Conservation (phyloP, 2,797 vertebrate species). For the Ctenopoma multispine region DNA sequence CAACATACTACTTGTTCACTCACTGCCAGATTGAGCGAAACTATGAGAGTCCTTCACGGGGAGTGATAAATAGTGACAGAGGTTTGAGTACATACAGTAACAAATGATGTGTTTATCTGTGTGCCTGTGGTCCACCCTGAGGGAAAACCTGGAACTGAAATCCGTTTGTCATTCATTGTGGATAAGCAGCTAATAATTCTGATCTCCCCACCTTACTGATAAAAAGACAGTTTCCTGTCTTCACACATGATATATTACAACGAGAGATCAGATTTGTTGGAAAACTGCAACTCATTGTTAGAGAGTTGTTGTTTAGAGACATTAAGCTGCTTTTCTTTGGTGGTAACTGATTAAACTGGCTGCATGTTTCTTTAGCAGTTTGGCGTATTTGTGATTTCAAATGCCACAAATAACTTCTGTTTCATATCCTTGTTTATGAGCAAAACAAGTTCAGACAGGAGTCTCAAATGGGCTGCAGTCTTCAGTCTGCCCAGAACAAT, state of each 20-base stretch:
- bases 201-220: constrained; percentile 9
- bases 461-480: constrained; percentile 34
- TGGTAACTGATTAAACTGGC: not conserved
- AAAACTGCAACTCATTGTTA: constrained; percentile 6
- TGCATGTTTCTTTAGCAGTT: not conserved
- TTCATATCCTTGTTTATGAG: constrained; percentile 24
- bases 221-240: constrained; percentile 19
- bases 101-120: constrained; percentile 39
- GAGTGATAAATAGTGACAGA: constrained; percentile 54
- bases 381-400: constrained; percentile 14
- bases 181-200: constrained; percentile 49
- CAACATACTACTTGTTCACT: constrained; percentile 34
- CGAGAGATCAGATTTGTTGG: constrained; percentile 22
- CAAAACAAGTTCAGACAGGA: constrained; percentile 58
- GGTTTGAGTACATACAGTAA: constrained; percentile 60
- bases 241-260: constrained; percentile 19
- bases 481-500: constrained; percentile 14
- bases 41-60: constrained; percentile 47
- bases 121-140: constrained; percentile 31
- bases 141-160: constrained; percentile 27
- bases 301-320: not conserved
- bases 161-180: constrained; percentile 26
- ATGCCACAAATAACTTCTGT: constrained; percentile 25
- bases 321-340: constrained; percentile 1
- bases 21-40: constrained; percentile 41